Evolutionary conservation across 2,888 invertebrate species (phyloP), one percentile per base, ranked within the genome.

Genomic region (Therioaphis trifolii): DNA sequence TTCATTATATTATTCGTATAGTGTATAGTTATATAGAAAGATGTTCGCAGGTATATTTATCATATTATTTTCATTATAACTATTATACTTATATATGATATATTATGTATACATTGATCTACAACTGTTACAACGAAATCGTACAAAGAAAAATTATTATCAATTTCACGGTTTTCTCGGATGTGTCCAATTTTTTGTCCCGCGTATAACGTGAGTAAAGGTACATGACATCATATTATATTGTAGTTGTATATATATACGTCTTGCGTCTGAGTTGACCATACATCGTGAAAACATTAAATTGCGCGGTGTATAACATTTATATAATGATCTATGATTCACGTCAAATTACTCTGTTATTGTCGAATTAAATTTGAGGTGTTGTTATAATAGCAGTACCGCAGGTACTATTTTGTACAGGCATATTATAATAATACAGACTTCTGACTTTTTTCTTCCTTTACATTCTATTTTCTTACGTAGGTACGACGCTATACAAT

Each of bases 91-190:
- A 35, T 35, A n/a, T 35, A 35, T 35, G 3, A 35, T 35, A 35
- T 35, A 5, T 35, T 35, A 7, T 7, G 3, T 35, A 35, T 35
- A 35, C 7, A 35, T 3, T 3, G 35, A 35, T 7, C 3, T 35
- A 3, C 7, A 35, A 35, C 35, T 35, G 35, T 35, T 35, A 35
- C 3, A 29, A 63, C 4, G 15, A 29, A 29, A 63, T 63, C 29
- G 63, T 63, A 29, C 63, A 24, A 21, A 21, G 21, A 12, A 55
- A 74, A 74, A 55, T 55, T 35, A 76, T 76, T 76, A 76, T 43
- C 43, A n/a, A 76, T 76, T 76, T 76, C 75, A 76, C 27, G 75
- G 61, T 43, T 61, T 43, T 61, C n/a, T 24, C 43, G 18, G 7
- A 46, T n/a, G 75, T 27, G 52, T 76, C 61, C 24, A 27, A 76